Conservation (phyloP, 1,140 invertebrate species). For the Elymnias hypermnestra region DNA sequence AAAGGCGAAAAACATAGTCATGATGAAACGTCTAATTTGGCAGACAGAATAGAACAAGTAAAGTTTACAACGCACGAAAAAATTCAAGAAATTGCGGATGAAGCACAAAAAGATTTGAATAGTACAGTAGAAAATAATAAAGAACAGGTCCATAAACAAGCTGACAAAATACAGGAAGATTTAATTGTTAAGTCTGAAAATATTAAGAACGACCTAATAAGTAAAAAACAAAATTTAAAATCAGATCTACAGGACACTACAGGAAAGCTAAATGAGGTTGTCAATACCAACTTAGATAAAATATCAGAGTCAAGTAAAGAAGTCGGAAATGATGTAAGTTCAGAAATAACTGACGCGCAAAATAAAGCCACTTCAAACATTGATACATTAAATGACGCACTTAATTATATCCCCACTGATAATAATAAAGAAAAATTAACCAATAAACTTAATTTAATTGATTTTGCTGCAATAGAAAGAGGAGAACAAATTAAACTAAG, state of each 20-base stretch:
- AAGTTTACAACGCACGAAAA: slow-evolving; percentile 56
- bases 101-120: slow-evolving; percentile 35
- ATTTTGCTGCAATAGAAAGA: slow-evolving; percentile 54
- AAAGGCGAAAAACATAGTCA: slow-evolving; percentile 57
- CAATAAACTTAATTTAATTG: slow-evolving; percentile 43
- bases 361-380: slow-evolving; percentile 34
- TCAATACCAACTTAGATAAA: slow-evolving; percentile 32
- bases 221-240: slow-evolving; percentile 41
- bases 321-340: slow-evolving; percentile 30
- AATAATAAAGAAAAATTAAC: slow-evolving; percentile 35
- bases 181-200: slow-evolving; percentile 36
- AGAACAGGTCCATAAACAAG: slow-evolving; percentile 43
- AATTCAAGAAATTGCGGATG: slow-evolving; percentile 37
- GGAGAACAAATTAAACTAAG: slow-evolving; percentile 44
- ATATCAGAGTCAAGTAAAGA: slow-evolving; percentile 32
- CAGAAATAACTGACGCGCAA: slow-evolving; percentile 31
- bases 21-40: slow-evolving; percentile 60
- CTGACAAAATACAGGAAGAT: slow-evolving; percentile 38
- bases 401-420: slow-evolving; percentile 31
- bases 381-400: slow-evolving; percentile 33
- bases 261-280: slow-evolving; percentile 26
- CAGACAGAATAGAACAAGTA: slow-evolving; percentile 58
- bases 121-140: slow-evolving; percentile 45
- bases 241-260: slow-evolving; percentile 29
- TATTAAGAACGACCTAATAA: slow-evolving; percentile 39